phyloP scores from a whole-genome alignment of 1,140 invertebrate species.

The Triops longicaudatus region DNA sequence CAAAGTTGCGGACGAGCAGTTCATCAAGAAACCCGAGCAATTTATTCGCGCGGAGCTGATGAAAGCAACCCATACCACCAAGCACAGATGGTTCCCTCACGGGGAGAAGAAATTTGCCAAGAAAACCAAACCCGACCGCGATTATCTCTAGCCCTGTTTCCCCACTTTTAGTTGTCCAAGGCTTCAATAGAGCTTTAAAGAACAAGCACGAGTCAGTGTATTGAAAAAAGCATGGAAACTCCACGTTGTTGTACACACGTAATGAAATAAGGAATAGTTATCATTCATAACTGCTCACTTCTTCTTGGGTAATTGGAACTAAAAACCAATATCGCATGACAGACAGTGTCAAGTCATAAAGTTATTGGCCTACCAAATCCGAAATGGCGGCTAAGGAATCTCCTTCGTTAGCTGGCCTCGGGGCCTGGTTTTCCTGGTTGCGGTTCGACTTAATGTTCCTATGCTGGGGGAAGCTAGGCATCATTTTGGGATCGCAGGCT shows the following conservation, averaged over 20 bases:
- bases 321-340: slow-evolving; percentile 51
- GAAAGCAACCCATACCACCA: slow-evolving; percentile 65
- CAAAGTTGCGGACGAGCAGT: slow-evolving; percentile 52
- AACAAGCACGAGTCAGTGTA: slow-evolving; percentile 3
- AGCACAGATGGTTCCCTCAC: slow-evolving; percentile 66
- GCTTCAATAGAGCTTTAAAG: slow-evolving; percentile 12
- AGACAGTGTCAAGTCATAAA: neutral
- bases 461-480: slow-evolving; percentile 95
- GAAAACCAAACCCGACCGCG: slow-evolving; percentile 31
- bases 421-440: slow-evolving; percentile 22
- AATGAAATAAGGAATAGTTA: neutral
- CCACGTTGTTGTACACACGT: slow-evolving; percentile 15
- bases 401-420: slow-evolving; percentile 23
- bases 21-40: slow-evolving; percentile 52
- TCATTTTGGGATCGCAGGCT: slow-evolving; percentile 91
- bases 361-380: slow-evolving; percentile 28
- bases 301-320: slow-evolving; percentile 41
- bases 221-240: slow-evolving; percentile 13
- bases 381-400: slow-evolving; percentile 27
- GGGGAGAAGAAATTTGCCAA: slow-evolving; percentile 42
- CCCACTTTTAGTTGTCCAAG: slow-evolving; percentile 3
- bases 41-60: slow-evolving; percentile 57
- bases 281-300: slow-evolving; percentile 17
- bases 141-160: slow-evolving; percentile 31
- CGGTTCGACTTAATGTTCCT: slow-evolving; percentile 60